Percentiles rank a stretch among this genome's conserved stretches.
Conservation (phyloP, 1,140 invertebrate species). For the Cotesia vestalis region DNA sequence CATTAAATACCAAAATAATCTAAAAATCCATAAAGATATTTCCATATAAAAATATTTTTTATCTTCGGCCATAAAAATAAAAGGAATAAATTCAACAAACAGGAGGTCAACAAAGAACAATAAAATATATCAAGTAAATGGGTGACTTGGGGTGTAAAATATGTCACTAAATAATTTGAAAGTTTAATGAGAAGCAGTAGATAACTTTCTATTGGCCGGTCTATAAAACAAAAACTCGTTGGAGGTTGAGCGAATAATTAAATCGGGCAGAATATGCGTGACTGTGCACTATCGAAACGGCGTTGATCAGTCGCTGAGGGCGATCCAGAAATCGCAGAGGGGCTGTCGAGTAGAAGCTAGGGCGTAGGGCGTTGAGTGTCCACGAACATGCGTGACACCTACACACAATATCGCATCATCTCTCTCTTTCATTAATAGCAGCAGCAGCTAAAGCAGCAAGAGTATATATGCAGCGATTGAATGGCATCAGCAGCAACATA, state of each 20-base stretch:
- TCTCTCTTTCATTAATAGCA: slow-evolving; percentile 28
- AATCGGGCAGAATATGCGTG: slow-evolving; percentile 42
- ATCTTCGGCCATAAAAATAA: no score
- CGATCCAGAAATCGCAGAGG: slow-evolving; percentile 9
- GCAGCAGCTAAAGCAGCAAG: neutral
- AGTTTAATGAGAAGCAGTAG: no score
- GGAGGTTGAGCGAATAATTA: slow-evolving; percentile 38
- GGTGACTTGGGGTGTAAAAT: no score
- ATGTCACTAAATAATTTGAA: no score
- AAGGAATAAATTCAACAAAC: no score
- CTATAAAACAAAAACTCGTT: neutral
- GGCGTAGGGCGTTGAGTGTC: neutral
- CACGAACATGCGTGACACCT: neutral
- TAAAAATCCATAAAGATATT: no score
- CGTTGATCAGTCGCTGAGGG: slow-evolving; percentile 35
- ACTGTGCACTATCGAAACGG: slow-evolving; percentile 43
- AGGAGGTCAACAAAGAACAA: neutral
- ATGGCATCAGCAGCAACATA: no score
- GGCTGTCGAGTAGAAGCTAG: neutral
- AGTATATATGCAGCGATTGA: no score
- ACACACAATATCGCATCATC: neutral
- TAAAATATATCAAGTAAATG: slow-evolving; percentile 1
- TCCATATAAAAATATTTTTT: no score
- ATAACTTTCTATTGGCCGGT: neutral
- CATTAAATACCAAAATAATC: no score